Percentiles rank a stretch among this genome's conserved stretches.
These are phyloP conservation scores for Microplitis demolitor DNA, from an alignment of 1,140 invertebrate species.

Conservation along the genomic window DNA sequence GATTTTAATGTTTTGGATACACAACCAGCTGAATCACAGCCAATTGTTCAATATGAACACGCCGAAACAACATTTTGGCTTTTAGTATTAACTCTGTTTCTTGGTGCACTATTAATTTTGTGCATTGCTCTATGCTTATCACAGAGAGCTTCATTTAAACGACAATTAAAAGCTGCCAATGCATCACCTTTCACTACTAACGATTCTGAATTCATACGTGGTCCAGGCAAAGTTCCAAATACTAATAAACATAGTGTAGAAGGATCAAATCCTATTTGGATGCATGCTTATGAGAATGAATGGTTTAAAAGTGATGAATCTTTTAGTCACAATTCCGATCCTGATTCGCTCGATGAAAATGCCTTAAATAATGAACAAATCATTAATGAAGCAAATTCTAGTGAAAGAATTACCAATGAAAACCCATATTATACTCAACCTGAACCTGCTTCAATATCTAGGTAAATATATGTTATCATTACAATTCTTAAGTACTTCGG, in stretches of 20 bases:
- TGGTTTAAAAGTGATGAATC: slow-evolving; percentile 91
- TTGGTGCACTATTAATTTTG: slow-evolving; percentile 77
- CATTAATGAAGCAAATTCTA: slow-evolving; percentile 62
- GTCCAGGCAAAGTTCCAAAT: slow-evolving; percentile 81
- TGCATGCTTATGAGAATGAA: slow-evolving; percentile 91
- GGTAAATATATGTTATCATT: slow-evolving; percentile 36
- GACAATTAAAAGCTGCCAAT: slow-evolving; percentile 91
- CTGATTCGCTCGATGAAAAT: slow-evolving; percentile 88
- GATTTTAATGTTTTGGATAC: slow-evolving; percentile 90
- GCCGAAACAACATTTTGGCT: slow-evolving; percentile 73
- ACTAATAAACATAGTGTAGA: slow-evolving; percentile 93
- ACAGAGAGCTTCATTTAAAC: slow-evolving; percentile 80
- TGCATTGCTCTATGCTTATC: slow-evolving; percentile 80
- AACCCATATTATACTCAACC: slow-evolving; percentile 70
- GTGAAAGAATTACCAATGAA: slow-evolving; percentile 62
- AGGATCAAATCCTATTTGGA: slow-evolving; percentile 94
- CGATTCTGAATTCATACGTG: slow-evolving; percentile 76
- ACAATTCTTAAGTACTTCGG: slow-evolving; percentile 6
- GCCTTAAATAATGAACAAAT: slow-evolving; percentile 70
- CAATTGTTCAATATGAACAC: slow-evolving; percentile 63
- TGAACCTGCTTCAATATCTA: slow-evolving; percentile 53
- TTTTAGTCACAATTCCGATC: slow-evolving; percentile 73
- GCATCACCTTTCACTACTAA: slow-evolving; percentile 86
- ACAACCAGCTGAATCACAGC: slow-evolving; percentile 76
- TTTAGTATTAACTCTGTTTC: slow-evolving; percentile 77